Base-by-base conservation (phyloP, 1,140 invertebrate genomes). In the Anastrepha obliqua region DNA sequence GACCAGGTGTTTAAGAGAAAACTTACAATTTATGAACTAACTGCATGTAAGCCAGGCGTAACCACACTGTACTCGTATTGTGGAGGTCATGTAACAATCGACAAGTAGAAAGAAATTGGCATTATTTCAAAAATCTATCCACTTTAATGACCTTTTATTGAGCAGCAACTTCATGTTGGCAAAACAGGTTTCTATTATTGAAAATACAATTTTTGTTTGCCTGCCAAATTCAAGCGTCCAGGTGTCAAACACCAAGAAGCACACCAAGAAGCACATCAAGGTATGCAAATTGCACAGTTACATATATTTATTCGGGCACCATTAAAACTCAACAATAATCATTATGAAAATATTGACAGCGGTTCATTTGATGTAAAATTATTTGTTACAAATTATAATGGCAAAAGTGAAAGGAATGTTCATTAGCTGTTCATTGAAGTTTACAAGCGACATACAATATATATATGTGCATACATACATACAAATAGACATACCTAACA, bases 311-410 rank as follows among this genome's bases (percentile, higher is more conserved):
- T 39, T 7, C 9, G 29, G 29, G 29, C n/a, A 20, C 20, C 29
- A 67, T 42, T 29, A 42, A 67, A 67, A 11, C 11, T 67, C 20
- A 67, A 67, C 64, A 67, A 67, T 42, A 29, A 39, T 8, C 64
- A 67, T 29, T 29, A 42, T 67, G 20, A 67, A 67, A 67, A 20
- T 39, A 67, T 42, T 67, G 20, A 42, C 64, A 67, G 20, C 2
- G 64, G 64, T 20, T 2, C 11, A 67, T 67, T 67, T 67, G 64
- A 67, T 13, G 64, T 29, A 4, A 42, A 47, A 44, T 47, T 44
- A 44, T 74, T 74, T 44, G 42, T 74, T 74, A 74, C 42, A 74
- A 74, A 44, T 74, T 74, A 39, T 74, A 74, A 74, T 47, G 42
- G 15, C 13, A 74, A n/a, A 74, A 47, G 67, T 74, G 67, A 74